These are phyloP conservation scores for Stichodactyla mertensii DNA, from an alignment of 64 coral and sea anemone genomes.

Conservation along the genomic window DNA sequence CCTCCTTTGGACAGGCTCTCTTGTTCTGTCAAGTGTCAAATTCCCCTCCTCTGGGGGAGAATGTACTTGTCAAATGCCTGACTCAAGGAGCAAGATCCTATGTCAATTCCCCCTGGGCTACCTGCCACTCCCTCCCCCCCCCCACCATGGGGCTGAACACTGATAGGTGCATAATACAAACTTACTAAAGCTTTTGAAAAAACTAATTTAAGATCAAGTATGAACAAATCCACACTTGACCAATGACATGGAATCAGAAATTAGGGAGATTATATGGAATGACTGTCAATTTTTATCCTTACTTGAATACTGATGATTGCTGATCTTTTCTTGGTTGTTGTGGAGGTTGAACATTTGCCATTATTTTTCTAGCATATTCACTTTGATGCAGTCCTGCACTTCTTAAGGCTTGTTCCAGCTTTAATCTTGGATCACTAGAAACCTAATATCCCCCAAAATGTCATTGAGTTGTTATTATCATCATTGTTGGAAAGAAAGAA, in stretches of 20 bases:
- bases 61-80: no score
- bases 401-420: conserved; percentile 79
- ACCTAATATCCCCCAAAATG: conserved; percentile 37
- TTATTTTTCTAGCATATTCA: conserved; percentile 84
- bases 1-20: no score
- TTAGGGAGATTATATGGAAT: not conserved
- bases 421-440: conserved; percentile 69
- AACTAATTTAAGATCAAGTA: no score
- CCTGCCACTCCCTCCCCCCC: no score
- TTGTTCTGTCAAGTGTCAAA: no score
- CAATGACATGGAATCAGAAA: not conserved
- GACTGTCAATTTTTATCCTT: not conserved
- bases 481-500: no score
- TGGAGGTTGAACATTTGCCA: conserved; percentile 78
- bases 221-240: not conserved
- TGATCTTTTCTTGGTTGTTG: conserved; percentile 87
- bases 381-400: conserved; percentile 83
- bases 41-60: no score
- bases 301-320: conserved; percentile 94
- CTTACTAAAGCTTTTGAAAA: no score
- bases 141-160: no score
- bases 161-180: no score
- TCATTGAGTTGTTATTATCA: not conserved
- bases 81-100: no score
- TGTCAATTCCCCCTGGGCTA: no score